Evolutionary conservation across 2,888 invertebrate genomes (phyloP), one percentile per base, ranked within the genome.

Genomic region (Orthosia gracilis): DNA sequence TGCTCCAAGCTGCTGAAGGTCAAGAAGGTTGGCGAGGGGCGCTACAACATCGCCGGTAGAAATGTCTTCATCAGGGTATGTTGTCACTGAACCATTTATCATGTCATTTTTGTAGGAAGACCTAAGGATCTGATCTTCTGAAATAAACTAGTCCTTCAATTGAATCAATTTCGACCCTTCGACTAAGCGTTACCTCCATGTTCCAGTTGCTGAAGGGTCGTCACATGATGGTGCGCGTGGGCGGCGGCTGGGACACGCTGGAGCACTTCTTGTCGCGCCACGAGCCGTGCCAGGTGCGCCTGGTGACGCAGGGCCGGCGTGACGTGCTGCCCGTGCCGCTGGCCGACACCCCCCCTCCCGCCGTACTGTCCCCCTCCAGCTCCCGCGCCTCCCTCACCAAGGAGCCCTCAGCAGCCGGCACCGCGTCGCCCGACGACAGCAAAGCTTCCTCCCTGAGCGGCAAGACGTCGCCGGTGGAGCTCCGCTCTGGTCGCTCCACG

Each of bases 181-280:
- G 7, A 71, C 11, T 59, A 7, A 78, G 40, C 15, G 13, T 12
- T n/a, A n/a, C 18, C 2, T 23, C 13, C 12, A 15, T 65, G 26
- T 70, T 91, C 7, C 97, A 99, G 98, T 94, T 98, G 91, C 97
- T 99, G 91, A 98, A 98, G 94, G 98, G 98, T 67, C 97, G 98
- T n/a, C 99, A 99, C 97, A 99, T 99, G 97, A 99, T 99, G 99
- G 99, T 99, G 73, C 97, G 99, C 89, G 99, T 99, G 67, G 99
- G 99, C 77, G 99, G 99, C 84, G 99, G 99, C 82, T 99, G 99
- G 99, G 98, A 98, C 96, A 99, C 99, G 23, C 96, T 99, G 92
- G 99, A 99, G 94, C 98, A 99, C 96, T 99, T 99, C 97, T 97
- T 99, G 91, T 97, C 98, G 88, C 97, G 98, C 81, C 98, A 98